Percentiles rank a stretch among this genome's conserved stretches.
Conservation (phyloP, 2,113 vertebrate species). For the Gobius niger region DNA sequence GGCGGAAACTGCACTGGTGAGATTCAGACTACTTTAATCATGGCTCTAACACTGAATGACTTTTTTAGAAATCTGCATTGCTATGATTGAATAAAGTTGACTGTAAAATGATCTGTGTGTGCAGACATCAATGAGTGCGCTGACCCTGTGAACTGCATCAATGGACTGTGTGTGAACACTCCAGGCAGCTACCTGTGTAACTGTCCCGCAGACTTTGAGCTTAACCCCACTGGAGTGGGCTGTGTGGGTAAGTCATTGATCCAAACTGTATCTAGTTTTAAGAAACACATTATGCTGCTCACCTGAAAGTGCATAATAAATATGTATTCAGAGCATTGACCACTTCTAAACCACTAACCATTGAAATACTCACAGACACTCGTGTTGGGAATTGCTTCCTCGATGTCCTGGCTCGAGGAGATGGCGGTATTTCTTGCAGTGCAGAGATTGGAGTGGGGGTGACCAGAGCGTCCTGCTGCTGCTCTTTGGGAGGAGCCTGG, state of each 20-base stretch:
- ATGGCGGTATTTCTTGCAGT: slow-evolving; percentile 87
- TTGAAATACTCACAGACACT: slow-evolving; percentile 74
- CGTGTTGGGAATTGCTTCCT: slow-evolving; percentile 91
- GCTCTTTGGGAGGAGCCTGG: slow-evolving; percentile 88
- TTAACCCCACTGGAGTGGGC: slow-evolving; percentile 90
- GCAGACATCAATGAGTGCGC: slow-evolving; percentile 92
- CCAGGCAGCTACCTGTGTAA: slow-evolving; percentile 90
- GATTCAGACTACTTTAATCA: slow-evolving; percentile 10
- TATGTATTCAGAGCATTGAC: not conserved
- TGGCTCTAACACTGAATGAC: not conserved
- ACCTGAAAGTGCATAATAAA: not conserved
- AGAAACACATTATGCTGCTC: not conserved
- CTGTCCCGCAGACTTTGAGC: slow-evolving; percentile 90
- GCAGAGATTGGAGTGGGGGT: slow-evolving; percentile 88
- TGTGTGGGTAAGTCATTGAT: slow-evolving; percentile 86
- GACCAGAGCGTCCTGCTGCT: slow-evolving; percentile 90
- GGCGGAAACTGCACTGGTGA: slow-evolving; percentile 92
- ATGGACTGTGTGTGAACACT: slow-evolving; percentile 89
- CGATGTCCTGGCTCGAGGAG: slow-evolving; percentile 84
- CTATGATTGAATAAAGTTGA: not conserved
- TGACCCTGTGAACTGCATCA: slow-evolving; percentile 92
- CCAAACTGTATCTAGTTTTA: not conserved
- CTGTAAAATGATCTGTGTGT: not conserved
- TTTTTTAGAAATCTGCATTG: not conserved
- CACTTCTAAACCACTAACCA: not conserved